Conservation (phyloP, 2,797 vertebrate species). For the Hydrophis major region DNA sequence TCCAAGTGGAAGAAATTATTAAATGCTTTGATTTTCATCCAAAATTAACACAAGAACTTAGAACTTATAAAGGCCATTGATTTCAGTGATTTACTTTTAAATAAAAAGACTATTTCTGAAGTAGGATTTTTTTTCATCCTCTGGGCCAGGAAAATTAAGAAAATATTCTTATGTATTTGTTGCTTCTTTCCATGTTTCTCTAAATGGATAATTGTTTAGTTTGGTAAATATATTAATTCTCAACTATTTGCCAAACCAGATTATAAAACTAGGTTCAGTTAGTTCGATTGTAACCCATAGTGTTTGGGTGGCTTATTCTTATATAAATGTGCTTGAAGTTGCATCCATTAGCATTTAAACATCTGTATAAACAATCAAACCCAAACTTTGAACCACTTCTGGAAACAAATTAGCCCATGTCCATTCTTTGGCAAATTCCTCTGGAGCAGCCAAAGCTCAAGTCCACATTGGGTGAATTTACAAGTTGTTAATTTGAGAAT, state of each 20-base stretch:
- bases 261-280: not conserved
- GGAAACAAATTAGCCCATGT: conserved; percentile 5
- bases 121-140: not conserved
- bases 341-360: not conserved
- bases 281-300: not conserved
- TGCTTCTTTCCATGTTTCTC: not conserved
- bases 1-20: not conserved
- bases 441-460: conserved; percentile 6
- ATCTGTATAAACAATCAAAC: not conserved
- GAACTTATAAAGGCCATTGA: not conserved
- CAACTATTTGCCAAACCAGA: not conserved
- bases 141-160: not conserved
- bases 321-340: not conserved
- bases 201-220: not conserved
- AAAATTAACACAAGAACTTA: not conserved
- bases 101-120: not conserved
- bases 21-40: not conserved
- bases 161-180: not conserved
- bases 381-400: not conserved
- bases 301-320: not conserved
- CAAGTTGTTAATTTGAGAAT: conserved; percentile 28
- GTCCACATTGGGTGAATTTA: not conserved
- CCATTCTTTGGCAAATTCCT: not conserved
- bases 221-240: not conserved
- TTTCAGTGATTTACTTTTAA: not conserved